Base-by-base conservation (phyloP, 92 coral and sea anemone genomes). In the Montipora capitata region DNA sequence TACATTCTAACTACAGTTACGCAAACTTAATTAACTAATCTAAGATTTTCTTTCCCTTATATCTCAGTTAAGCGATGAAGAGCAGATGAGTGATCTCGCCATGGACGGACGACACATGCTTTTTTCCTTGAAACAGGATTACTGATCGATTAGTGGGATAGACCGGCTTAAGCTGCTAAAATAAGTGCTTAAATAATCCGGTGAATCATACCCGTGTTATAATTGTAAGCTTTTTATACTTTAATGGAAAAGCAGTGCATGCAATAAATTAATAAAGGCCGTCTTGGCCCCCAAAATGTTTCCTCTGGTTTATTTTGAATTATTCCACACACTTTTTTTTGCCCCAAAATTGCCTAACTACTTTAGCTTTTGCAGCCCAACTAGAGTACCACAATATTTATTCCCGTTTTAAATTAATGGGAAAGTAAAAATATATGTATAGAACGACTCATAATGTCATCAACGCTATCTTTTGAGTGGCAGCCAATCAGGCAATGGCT, bases 1-100 rank as follows among this genome's bases (percentile, higher is more conserved):
- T 13, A 20, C 66, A 70, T 59, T 17, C 59, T 64, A 40, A 79
- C 56, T 17, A 80, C 72, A 62, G 74, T 67, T 59, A 59, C 3
- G 3, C 66, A 59, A 59, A 14, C 27, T 59, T 59, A 59, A n/a
- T n/a, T n/a, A n/a, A n/a, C n/a, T n/a, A n/a, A 54, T 16, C 27
- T 14, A 12, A 59, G 18, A 59, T 59, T 59, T 59, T 14, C 66
- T 59, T n/a, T 59, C 15, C 66, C 15, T 59, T 13, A 4, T 59
- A 2, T 20, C 18, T 3, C 63, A 14, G 66, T 3, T 59, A n/a
- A n/a, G n/a, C n/a, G n/a, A n/a, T 2, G 15, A 0, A 16, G 20
- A 59, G 15, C 2, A 13, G 66, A 59, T 0, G 66, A 16, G 66
- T 16, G 20, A 59, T 16, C 27, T n/a, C n/a, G n/a, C n/a, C n/a